phyloP scores from a whole-genome alignment of 2,888 invertebrate species.

The Hemithea aestivaria region DNA sequence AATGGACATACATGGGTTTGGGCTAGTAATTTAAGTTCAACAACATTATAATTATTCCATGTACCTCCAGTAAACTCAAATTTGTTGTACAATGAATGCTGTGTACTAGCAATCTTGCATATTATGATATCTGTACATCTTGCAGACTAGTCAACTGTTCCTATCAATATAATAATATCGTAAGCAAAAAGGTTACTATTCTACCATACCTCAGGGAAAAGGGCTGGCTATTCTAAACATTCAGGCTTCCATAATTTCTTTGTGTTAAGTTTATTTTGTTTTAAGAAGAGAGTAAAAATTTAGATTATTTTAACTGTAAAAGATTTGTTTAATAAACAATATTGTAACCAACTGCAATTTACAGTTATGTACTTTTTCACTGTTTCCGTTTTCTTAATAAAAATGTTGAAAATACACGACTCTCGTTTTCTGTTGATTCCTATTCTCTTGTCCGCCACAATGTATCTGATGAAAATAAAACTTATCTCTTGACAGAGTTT shows the following conservation, averaged over 20 bases:
- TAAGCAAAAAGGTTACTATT: too few relatives aligned
- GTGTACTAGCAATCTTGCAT: too few relatives aligned
- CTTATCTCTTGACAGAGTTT: too few relatives aligned
- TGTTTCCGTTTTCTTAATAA: constrained; percentile 80
- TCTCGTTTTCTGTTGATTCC: constrained; percentile 10
- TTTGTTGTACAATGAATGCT: too few relatives aligned
- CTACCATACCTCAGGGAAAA: too few relatives aligned
- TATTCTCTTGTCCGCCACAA: neutral
- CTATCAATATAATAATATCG: constrained; percentile 7
- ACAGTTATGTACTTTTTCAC: constrained; percentile 79
- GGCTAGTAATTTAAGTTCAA: too few relatives aligned
- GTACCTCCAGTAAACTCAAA: too few relatives aligned
- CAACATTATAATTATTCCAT: too few relatives aligned
- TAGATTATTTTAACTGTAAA: constrained; percentile 62
- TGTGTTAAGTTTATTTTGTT: constrained; percentile 21
- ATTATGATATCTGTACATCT: neutral
- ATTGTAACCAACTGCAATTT: constrained; percentile 75
- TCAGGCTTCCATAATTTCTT: too few relatives aligned
- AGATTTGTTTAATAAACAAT: constrained; percentile 67
- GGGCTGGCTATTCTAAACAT: too few relatives aligned
- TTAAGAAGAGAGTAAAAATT: constrained; percentile 59
- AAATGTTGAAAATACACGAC: constrained; percentile 69
- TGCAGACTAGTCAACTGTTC: constrained; percentile 16
- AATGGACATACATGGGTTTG: too few relatives aligned
- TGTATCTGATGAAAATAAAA: too few relatives aligned